phyloP scores from a whole-genome alignment of 2,888 invertebrate species.

The Eustalomyia histrio region DNA sequence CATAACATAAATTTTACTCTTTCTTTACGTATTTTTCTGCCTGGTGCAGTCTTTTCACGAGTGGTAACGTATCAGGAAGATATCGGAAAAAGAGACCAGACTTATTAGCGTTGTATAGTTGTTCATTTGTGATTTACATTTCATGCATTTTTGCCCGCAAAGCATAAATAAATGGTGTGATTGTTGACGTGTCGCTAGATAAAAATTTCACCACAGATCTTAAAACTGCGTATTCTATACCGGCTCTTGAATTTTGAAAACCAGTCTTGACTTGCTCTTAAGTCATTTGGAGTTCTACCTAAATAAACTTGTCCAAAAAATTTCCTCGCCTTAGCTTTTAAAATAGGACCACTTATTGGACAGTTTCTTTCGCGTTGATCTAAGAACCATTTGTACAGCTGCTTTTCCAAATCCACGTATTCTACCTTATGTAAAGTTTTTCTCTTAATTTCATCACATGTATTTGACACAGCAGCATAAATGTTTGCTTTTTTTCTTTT shows the following conservation, averaged over 20 bases:
- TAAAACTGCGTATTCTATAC: slow-evolving; percentile 17
- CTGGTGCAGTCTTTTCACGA: slow-evolving; percentile 36
- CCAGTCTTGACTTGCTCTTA: slow-evolving; percentile 31
- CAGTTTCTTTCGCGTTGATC: slow-evolving; percentile 31
- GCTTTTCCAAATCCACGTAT: slow-evolving; percentile 34
- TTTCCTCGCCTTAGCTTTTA: slow-evolving; percentile 39
- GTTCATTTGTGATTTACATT: no score
- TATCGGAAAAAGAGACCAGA: slow-evolving; percentile 30
- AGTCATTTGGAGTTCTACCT: slow-evolving; percentile 29
- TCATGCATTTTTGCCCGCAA: slow-evolving; percentile 5
- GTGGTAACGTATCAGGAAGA: slow-evolving; percentile 8
- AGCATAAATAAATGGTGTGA: slow-evolving; percentile 34
- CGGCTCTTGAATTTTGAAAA: slow-evolving; percentile 28
- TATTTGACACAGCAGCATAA: slow-evolving; percentile 42
- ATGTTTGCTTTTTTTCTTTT: slow-evolving; percentile 34
- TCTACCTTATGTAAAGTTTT: slow-evolving; percentile 43
- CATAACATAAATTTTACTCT: slow-evolving; percentile 31
- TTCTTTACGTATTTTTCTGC: slow-evolving; percentile 45
- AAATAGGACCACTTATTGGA: slow-evolving; percentile 40
- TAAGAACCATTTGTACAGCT: slow-evolving; percentile 41
- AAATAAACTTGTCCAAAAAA: slow-evolving; percentile 15
- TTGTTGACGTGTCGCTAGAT: slow-evolving; percentile 31
- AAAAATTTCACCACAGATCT: slow-evolving; percentile 27
- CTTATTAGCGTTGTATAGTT: background rate
- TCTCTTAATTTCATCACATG: slow-evolving; percentile 28